A percentile compares a stretch with the other conserved stretches of the same genome.
These are phyloP conservation scores for Odontothrips loti DNA, from an alignment of 2,888 invertebrate species.

Conservation along the genomic window DNA sequence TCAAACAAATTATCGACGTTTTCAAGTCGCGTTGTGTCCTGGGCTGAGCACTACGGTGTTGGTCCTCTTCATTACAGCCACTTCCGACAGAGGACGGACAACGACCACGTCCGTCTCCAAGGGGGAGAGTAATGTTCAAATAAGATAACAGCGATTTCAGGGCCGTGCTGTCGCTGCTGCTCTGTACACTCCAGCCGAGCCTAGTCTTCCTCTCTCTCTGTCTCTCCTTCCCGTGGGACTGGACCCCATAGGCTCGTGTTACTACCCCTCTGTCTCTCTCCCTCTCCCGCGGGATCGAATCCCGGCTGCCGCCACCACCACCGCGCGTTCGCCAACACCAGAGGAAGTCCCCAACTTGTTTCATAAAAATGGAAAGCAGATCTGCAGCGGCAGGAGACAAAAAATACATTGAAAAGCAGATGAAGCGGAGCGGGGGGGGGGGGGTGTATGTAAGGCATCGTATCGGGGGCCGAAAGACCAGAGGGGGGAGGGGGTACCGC, in stretches of 20 bases:
- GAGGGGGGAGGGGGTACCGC: background rate
- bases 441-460: background rate
- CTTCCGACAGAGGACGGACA: background rate
- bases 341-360: constrained; percentile 17
- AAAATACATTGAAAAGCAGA: no score
- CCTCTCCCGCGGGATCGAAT: background rate
- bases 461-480: background rate
- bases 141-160: background rate
- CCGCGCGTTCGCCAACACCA: background rate
- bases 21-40: background rate
- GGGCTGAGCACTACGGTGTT: no score
- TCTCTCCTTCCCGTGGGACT: no score
- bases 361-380: constrained; percentile 26
- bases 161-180: background rate
- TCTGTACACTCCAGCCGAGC: background rate
- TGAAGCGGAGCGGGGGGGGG: background rate
- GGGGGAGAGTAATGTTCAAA: background rate
- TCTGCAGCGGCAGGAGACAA: background rate
- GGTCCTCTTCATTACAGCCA: no score
- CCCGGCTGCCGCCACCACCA: background rate
- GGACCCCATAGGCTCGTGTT: no score
- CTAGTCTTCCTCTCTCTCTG: background rate
- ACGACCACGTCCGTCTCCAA: background rate
- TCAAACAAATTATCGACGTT: background rate
- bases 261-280: no score